A percentile compares a stretch with the other conserved stretches of the same genome.
These are phyloP conservation scores for Pseudeuparius sepicola DNA, from an alignment of 2,888 invertebrate species.

Conservation along the genomic window DNA sequence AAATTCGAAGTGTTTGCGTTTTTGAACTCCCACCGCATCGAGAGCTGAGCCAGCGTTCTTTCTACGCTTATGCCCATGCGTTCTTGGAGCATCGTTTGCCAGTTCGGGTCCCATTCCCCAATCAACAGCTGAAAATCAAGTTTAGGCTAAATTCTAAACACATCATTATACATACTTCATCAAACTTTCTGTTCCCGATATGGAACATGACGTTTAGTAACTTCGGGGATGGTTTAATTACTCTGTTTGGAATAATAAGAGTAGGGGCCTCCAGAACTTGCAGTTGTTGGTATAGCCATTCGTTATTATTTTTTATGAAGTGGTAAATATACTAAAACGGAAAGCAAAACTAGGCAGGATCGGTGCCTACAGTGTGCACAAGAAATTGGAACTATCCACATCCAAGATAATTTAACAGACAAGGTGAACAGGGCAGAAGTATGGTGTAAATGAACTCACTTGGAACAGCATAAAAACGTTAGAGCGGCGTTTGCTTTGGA, in stretches of 20 bases:
- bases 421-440: too few relatives aligned
- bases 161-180: slow-evolving; percentile 50
- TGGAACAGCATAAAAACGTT: too few relatives aligned
- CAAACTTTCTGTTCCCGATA: slow-evolving; percentile 63
- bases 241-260: slow-evolving; percentile 33
- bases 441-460: too few relatives aligned
- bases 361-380: too few relatives aligned
- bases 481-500: too few relatives aligned
- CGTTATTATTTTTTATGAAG: slow-evolving; percentile 58
- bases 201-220: slow-evolving; percentile 71
- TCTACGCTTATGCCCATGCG: slow-evolving; percentile 42
- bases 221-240: slow-evolving; percentile 38
- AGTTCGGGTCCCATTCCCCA: slow-evolving; percentile 42
- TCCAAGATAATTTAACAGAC: too few relatives aligned
- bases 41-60: slow-evolving; percentile 41
- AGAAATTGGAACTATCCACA: too few relatives aligned
- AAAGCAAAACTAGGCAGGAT: not conserved
- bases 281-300: slow-evolving; percentile 55
- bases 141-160: slow-evolving; percentile 1
- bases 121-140: slow-evolving; percentile 39
- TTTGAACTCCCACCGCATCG: slow-evolving; percentile 43
- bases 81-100: slow-evolving; percentile 40
- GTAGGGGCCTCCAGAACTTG: slow-evolving; percentile 37
- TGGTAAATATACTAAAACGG: slow-evolving; percentile 53
- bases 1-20: slow-evolving; percentile 31